These are phyloP conservation scores for Pipistrellus kuhlii DNA, from an alignment of 2,797 vertebrate species.

Conservation along the genomic window DNA sequence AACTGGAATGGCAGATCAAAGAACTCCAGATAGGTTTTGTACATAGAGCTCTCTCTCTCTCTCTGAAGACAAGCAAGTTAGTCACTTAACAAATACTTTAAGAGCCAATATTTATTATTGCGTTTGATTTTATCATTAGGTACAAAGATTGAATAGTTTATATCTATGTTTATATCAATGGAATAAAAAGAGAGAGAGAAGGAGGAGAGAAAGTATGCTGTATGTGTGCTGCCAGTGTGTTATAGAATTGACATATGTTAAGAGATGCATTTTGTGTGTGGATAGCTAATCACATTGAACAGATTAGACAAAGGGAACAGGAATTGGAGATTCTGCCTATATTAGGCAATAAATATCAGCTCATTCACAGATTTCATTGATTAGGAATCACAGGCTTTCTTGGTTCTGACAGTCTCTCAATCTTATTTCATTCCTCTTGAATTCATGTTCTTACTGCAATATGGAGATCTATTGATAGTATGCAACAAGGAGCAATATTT, in stretches of 20 bases:
- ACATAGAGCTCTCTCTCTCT: neutral
- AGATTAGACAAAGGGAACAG: neutral
- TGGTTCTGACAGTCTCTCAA: neutral
- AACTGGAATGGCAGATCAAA: slow-evolving; percentile 6
- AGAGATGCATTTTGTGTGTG: neutral
- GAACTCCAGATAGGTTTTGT: neutral
- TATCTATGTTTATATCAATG: neutral
- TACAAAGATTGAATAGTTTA: neutral
- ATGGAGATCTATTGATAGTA: neutral
- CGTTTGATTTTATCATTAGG: slow-evolving; percentile 18
- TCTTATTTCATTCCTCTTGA: neutral
- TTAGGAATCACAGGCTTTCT: neutral
- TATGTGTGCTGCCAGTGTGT: neutral
- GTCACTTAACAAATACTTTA: slow-evolving; percentile 37
- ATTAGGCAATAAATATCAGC: neutral
- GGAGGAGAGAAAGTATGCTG: neutral
- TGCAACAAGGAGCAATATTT: neutral
- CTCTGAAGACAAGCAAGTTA: neutral
- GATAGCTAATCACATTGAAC: neutral
- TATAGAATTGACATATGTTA: neutral
- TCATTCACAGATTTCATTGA: neutral
- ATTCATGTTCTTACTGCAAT: neutral
- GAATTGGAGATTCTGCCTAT: neutral
- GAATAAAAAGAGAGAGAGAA: rapidly evolving
- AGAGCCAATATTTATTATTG: slow-evolving; percentile 38